A percentile compares a stretch with the other conserved stretches of the same genome.
These are phyloP conservation scores for Eospalax fontanierii DNA, from an alignment of 2,797 vertebrate species.

Conservation along the genomic window DNA sequence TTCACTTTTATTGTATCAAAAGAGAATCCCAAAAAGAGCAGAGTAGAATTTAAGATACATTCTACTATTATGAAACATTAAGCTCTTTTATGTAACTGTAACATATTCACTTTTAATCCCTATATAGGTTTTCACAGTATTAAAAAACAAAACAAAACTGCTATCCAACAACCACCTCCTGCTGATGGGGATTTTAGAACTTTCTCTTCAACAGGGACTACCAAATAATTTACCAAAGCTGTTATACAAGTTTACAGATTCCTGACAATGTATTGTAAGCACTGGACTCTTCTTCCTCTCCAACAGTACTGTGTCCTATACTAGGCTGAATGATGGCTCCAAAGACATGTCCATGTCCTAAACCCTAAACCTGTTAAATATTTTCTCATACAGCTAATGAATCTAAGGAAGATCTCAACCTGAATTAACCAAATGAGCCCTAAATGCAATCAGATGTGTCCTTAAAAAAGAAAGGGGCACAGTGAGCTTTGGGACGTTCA, in stretches of 20 bases:
- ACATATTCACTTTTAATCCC: neutral
- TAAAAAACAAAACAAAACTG: no score
- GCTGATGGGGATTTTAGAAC: neutral
- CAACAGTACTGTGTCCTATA: neutral
- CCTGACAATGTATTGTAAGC: neutral
- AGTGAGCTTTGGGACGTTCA: neutral
- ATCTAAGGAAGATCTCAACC: neutral
- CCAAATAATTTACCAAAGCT: neutral
- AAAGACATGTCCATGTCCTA: neutral
- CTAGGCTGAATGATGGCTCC: neutral
- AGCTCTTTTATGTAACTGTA: no score
- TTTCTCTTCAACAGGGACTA: neutral
- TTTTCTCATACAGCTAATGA: neutral
- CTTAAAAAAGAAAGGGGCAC: neutral
- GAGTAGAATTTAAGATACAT: neutral
- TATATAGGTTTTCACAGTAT: neutral
- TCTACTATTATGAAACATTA: neutral
- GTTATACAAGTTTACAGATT: neutral
- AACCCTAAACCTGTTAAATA: neutral
- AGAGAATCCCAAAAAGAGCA: neutral
- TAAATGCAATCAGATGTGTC: neutral
- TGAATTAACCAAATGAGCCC: neutral
- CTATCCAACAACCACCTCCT: neutral
- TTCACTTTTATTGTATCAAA: neutral
- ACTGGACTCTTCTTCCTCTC: neutral